Base-by-base conservation (phyloP, 2,888 invertebrate genomes). In the Liodrosophila aerea region DNA sequence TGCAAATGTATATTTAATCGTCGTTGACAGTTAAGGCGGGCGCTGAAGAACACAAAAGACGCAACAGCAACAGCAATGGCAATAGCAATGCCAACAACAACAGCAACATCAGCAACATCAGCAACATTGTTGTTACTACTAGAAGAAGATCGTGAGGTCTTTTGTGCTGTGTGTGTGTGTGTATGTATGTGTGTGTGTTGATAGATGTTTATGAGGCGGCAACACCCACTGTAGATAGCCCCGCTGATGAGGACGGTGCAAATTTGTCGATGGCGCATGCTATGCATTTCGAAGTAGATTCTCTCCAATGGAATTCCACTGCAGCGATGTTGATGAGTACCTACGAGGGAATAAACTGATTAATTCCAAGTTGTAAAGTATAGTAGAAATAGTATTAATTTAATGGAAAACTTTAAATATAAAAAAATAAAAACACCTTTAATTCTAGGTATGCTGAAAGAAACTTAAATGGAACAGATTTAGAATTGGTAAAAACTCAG, bases 1-100 rank as follows among this genome's bases (percentile, higher is more conserved):
- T 85, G 87, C 81, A 86, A 87, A 87, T 86, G 85, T 73, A 71
- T 76, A 73, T 86, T 86, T 87, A 87, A 87, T 87, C 78, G 76
- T 66, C 78, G 85, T 75, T 87, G 86, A 86, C 85, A 87, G 86
- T 86, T 87, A 84, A 76, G 73, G 73, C 83, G 72, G 70, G 65
- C 76, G 58, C 59, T 63, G 53, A 43, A 64, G 59, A 64, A 57
- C 65, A 67, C 70, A 61, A 61, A 60, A 64, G 58, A 37, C 30
- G 46, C 60, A 53, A 57, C 65, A 65, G 37, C 65, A 49, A 40
- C 33, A 16, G 31, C 60, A 44, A 5, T 45, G 57, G 44, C 62
- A 49, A 7, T 47, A 30, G 15, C 49, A 49, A 12, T 44, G 45
- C 12, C 60, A 60, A 4, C 51, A 51, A 29, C 37, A 18, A 5